Evolutionary conservation across 2,888 invertebrate genomes (phyloP).

Genomic region (Cheilosia vulpina): DNA sequence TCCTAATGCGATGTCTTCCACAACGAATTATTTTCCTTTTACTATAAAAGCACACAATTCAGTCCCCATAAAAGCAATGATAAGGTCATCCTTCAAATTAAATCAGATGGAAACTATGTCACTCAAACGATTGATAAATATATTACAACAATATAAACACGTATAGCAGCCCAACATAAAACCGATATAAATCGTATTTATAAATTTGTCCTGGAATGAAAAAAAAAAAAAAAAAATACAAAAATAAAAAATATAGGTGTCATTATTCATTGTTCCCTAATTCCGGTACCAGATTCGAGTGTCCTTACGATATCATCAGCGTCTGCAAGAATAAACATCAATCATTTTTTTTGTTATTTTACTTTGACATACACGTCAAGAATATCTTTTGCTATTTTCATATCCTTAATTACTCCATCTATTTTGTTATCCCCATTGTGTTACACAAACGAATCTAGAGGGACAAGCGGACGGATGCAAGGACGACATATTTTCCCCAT

Average conservation of each 20-base stretch:
- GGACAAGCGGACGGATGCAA: slow-evolving; percentile 34
- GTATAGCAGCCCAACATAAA: not conserved
- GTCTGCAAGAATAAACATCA: slow-evolving; percentile 16
- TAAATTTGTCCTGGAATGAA: not conserved
- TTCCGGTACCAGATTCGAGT: not conserved
- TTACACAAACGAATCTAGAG: slow-evolving; percentile 6
- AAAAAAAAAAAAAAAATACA: not conserved
- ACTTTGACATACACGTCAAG: slow-evolving; percentile 25
- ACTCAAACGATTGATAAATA: no score
- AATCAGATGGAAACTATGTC: no score
- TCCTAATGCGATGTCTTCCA: no score
- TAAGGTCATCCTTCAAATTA: no score
- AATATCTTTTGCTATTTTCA: slow-evolving; percentile 12
- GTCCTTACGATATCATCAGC: slow-evolving; percentile 1
- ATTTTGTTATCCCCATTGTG: slow-evolving; percentile 22
- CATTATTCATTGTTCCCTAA: slow-evolving; percentile 24
- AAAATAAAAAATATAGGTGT: not conserved
- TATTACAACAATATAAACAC: no score
- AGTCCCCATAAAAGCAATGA: no score
- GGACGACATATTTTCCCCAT: slow-evolving; percentile 53
- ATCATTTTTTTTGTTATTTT: slow-evolving; percentile 21
- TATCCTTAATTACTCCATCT: slow-evolving; percentile 50
- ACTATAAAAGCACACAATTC: no score
- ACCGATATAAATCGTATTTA: not conserved
- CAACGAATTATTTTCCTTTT: no score